A percentile compares a stretch with the other conserved stretches of the same genome.
phyloP scores from a whole-genome alignment of 2,113 vertebrate genomes.

The Argyrosomus japonicus region DNA sequence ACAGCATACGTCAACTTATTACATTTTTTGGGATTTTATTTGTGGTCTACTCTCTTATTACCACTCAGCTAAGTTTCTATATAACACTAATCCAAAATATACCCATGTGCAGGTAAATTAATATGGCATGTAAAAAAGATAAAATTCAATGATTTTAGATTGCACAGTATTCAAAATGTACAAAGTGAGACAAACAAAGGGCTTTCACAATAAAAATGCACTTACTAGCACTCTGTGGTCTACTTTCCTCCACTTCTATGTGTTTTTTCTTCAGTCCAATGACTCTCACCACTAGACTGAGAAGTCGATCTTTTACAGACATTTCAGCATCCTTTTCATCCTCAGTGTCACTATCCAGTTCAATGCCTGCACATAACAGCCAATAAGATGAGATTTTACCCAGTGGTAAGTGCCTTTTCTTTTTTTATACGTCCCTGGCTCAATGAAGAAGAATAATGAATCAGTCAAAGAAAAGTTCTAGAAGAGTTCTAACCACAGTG shows the following conservation, averaged over 20 bases:
- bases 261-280: constrained; percentile 85
- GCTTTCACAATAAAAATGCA: background rate
- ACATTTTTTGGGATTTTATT: background rate
- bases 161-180: background rate
- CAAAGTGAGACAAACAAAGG: constrained; percentile 1
- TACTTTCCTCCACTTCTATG: constrained; percentile 79
- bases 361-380: constrained; percentile 84
- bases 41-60: background rate
- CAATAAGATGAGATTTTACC: background rate
- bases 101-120: background rate
- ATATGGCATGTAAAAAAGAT: background rate
- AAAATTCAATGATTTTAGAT: background rate
- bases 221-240: constrained; percentile 86
- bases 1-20: background rate
- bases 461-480: constrained; percentile 13
- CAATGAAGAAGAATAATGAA: constrained; percentile 20
- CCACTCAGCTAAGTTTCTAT: background rate
- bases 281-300: constrained; percentile 88
- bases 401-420: background rate
- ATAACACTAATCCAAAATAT: background rate
- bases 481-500: constrained; percentile 87
- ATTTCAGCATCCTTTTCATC: constrained; percentile 84
- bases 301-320: constrained; percentile 86
- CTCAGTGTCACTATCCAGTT: constrained; percentile 85
- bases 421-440: background rate